These are phyloP conservation scores for Datnioides undecimradiatus DNA, from an alignment of 2,113 vertebrate species.

Conservation along the genomic window DNA sequence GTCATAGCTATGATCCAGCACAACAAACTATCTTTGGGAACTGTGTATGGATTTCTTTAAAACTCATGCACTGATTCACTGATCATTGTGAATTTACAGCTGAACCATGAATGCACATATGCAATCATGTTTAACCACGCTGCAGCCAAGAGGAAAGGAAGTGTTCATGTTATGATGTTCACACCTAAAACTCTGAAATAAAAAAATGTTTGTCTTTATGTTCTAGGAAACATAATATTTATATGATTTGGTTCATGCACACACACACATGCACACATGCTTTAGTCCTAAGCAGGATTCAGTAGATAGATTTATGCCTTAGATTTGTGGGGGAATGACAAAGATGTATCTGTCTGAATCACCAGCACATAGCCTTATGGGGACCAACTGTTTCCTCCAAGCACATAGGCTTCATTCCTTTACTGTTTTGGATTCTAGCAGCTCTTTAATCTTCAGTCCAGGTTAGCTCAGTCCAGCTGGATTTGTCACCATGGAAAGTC, in stretches of 20 bases:
- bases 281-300: background rate
- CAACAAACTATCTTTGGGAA: too few species aligned
- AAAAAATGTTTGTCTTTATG: background rate
- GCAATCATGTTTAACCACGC: background rate
- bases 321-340: constrained; percentile 7
- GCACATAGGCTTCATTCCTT: background rate
- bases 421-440: background rate
- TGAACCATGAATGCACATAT: background rate
- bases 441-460: background rate
- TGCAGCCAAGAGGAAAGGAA: background rate
- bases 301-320: background rate
- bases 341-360: constrained; percentile 6
- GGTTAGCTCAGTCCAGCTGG: constrained; percentile 22
- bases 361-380: background rate
- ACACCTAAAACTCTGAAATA: background rate
- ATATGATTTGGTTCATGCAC: background rate
- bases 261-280: too few species aligned
- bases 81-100: background rate
- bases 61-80: background rate
- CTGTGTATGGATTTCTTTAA: background rate
- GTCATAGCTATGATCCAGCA: too few species aligned
- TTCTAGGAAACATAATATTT: background rate
- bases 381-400: background rate
- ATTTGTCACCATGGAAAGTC: constrained; percentile 28
- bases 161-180: background rate